Conservation (phyloP, 2,888 invertebrate species). For the Morinoia aosen region DNA sequence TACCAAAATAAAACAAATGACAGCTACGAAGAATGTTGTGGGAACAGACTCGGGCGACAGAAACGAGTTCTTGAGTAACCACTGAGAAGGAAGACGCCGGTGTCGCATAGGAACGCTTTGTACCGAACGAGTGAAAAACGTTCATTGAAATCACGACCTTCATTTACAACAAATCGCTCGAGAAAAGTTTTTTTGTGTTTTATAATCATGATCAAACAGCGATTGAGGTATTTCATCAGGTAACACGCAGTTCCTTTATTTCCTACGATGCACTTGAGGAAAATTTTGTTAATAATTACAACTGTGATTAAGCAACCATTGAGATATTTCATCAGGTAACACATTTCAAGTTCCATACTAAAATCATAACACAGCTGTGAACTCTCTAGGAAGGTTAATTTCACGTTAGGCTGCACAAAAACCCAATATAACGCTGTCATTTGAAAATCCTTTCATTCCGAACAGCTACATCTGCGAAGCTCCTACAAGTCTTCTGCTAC, state of each 20-base stretch:
- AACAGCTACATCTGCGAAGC: neutral
- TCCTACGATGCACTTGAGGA: neutral
- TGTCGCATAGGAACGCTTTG: no score
- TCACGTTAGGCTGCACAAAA: neutral
- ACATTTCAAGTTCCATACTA: neutral
- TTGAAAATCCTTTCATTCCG: neutral
- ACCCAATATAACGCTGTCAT: neutral
- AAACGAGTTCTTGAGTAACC: neutral
- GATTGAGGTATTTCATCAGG: neutral
- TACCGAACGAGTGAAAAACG: no score
- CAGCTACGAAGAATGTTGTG: neutral
- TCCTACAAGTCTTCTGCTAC: neutral
- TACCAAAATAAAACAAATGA: neutral
- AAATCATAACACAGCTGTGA: neutral
- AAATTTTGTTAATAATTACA: neutral
- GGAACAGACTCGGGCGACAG: neutral
- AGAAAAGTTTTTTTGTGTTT: neutral
- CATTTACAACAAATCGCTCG: neutral
- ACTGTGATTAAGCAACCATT: neutral
- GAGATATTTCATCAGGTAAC: neutral
- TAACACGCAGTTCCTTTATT: neutral
- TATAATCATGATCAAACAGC: neutral
- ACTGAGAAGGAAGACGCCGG: neutral
- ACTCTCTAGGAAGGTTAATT: neutral
- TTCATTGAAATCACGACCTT: neutral